Conservation (phyloP, 1,140 invertebrate genomes). For the Cyphomyrmex costatus region DNA sequence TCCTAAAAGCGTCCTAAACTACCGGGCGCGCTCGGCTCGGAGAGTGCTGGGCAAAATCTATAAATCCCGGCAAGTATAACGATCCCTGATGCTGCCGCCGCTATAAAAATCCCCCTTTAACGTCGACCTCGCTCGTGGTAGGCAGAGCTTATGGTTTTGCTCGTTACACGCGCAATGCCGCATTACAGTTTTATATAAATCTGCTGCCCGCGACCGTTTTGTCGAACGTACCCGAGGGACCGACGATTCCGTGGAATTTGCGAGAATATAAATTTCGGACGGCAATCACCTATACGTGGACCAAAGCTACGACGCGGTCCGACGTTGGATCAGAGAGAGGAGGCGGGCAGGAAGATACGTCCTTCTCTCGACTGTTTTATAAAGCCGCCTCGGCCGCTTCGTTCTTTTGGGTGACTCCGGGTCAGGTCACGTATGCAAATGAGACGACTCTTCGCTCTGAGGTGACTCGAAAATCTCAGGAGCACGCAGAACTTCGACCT, state of each 20-base stretch:
- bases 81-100: conserved; percentile 69
- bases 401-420: conserved; percentile 67
- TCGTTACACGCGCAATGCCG: conserved; percentile 72
- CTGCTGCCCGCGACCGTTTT: conserved; percentile 67
- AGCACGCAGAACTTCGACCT: conserved; percentile 40
- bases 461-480: conserved; percentile 59
- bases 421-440: conserved; percentile 80
- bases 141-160: conserved; percentile 67
- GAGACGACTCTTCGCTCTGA: conserved; percentile 62
- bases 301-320: not conserved
- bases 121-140: conserved; percentile 60
- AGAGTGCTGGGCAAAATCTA: conserved; percentile 70
- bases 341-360: conserved; percentile 48
- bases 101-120: conserved; percentile 74
- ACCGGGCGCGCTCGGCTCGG: conserved; percentile 52
- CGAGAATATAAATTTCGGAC: conserved; percentile 78
- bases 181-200: conserved; percentile 79
- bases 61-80: conserved; percentile 77
- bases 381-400: conserved; percentile 55
- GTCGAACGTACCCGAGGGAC: conserved; percentile 57
- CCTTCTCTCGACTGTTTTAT: conserved; percentile 56
- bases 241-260: conserved; percentile 79
- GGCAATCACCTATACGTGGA: conserved; percentile 61
- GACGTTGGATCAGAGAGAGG: not conserved
- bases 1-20: conserved; percentile 73